Evolutionary conservation across 1,140 invertebrate genomes (phyloP).

Genomic region (Rhopalosiphum maidis): DNA sequence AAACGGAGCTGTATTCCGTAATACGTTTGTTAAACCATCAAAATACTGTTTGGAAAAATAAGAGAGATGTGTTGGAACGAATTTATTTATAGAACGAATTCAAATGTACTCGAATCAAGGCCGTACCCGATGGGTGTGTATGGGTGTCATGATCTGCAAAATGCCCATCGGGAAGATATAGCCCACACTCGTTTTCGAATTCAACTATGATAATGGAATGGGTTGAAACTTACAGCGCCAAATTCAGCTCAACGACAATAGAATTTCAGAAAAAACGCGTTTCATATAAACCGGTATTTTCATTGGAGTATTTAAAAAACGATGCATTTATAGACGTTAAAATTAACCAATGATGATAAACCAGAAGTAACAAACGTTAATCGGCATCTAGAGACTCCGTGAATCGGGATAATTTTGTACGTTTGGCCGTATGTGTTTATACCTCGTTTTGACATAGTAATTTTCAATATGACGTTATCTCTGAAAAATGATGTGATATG

Average conservation of each 20-base stretch:
- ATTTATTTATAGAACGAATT: neutral
- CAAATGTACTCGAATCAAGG: neutral
- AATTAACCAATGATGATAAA: neutral
- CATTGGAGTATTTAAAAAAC: neutral
- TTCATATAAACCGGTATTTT: neutral
- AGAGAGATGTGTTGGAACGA: neutral
- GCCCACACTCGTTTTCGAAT: too few relatives aligned
- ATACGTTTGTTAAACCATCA: neutral
- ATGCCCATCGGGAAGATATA: neutral
- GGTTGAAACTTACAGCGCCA: neutral
- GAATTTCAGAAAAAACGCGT: neutral
- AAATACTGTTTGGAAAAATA: neutral
- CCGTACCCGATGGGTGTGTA: neutral
- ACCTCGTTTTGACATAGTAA: too few relatives aligned
- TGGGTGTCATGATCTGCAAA: neutral
- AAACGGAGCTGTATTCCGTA: neutral
- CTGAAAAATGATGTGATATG: too few relatives aligned
- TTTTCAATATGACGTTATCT: too few relatives aligned
- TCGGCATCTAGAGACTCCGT: too few relatives aligned
- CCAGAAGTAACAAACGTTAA: too few relatives aligned
- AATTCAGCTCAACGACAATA: neutral
- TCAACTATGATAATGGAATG: neutral
- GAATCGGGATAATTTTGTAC: neutral
- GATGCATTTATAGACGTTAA: neutral
- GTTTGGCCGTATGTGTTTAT: neutral